Conservation (phyloP, 2,113 vertebrate species). For the Megaceryle maxima region DNA sequence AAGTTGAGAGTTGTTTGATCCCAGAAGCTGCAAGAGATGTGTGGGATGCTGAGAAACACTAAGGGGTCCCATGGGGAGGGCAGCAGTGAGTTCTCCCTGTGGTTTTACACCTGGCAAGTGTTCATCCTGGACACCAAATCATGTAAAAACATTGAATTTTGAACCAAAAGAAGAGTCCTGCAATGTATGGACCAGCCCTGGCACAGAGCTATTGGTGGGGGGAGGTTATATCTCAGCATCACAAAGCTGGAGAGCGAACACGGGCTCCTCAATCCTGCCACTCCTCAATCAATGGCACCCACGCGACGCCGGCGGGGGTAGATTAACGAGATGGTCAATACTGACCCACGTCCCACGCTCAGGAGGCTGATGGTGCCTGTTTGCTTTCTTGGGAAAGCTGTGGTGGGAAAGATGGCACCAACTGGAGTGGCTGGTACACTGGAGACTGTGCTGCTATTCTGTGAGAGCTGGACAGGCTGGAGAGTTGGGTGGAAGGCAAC, state of each 20-base stretch:
- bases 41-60: neutral
- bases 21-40: neutral
- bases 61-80: neutral
- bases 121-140: rapidly evolving
- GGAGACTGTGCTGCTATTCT: neutral
- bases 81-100: rapidly evolving
- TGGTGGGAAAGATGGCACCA: rapidly evolving
- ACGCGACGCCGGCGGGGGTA: neutral
- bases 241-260: neutral
- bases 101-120: neutral
- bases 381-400: neutral
- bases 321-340: neutral
- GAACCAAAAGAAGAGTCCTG: neutral
- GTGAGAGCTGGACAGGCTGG: neutral
- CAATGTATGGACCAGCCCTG: neutral
- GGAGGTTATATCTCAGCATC: neutral
- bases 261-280: rapidly evolving
- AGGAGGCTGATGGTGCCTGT: neutral
- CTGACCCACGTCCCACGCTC: neutral
- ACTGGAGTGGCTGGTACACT: too few species aligned
- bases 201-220: rapidly evolving
- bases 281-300: neutral
- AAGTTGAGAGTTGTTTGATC: neutral
- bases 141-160: rapidly evolving
- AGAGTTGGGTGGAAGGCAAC: neutral